These are phyloP conservation scores for Berghia stephanieae DNA, from an alignment of 1,140 invertebrate genomes.

Conservation along the genomic window DNA sequence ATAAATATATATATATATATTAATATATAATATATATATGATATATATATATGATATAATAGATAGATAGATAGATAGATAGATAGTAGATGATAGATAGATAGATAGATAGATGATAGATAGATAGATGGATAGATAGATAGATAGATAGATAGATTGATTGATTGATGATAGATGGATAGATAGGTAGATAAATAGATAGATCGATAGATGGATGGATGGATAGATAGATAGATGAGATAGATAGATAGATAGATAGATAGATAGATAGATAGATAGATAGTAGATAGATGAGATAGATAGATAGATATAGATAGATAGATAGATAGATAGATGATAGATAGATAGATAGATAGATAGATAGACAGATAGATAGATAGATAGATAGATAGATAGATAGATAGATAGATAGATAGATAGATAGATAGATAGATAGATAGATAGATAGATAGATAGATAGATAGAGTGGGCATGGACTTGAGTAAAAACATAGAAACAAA, in stretches of 20 bases:
- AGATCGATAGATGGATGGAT: background rate
- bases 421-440: conserved; percentile 10
- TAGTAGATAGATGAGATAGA: no score
- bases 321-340: conserved; percentile 4
- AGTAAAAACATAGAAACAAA: no score
- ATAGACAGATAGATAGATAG: background rate
- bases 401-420: conserved; percentile 10
- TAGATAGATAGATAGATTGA: conserved; percentile 8
- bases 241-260: background rate
- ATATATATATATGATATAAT: no score
- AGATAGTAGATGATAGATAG: background rate
- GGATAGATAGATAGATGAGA: background rate
- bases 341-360: conserved; percentile 1
- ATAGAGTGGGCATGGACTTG: no score
- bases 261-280: conserved; percentile 5
- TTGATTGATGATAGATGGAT: conserved; percentile 3
- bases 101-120: background rate
- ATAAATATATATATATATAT: background rate
- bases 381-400: conserved; percentile 5
- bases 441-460: background rate
- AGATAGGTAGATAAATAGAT: conserved; percentile 5
- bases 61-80: no score
- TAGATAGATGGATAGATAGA: conserved; percentile 5
- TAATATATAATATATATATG: conserved; percentile 7
- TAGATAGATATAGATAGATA: conserved; percentile 14